Evolutionary conservation across 1,140 invertebrate genomes (phyloP).

Genomic region (Bombus balteatus): DNA sequence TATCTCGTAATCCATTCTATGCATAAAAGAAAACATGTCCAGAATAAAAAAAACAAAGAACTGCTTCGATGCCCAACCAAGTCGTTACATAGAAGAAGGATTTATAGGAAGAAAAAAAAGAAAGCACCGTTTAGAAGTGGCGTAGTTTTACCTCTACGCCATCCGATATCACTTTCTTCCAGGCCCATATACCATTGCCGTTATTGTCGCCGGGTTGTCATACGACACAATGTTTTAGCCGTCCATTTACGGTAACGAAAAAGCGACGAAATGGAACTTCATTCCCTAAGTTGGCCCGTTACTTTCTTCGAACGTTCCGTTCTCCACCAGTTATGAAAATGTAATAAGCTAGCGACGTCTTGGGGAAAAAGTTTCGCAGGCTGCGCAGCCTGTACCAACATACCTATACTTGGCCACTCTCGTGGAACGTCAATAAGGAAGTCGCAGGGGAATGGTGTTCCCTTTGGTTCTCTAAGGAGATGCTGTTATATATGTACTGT

Average conservation of each 20-base stretch:
- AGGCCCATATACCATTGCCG: neutral
- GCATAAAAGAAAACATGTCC: neutral
- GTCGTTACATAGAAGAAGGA: neutral
- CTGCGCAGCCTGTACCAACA: constrained; percentile 1
- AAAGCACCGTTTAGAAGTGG: neutral
- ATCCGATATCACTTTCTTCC: constrained; percentile 3
- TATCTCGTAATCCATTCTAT: neutral
- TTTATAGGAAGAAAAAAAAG: neutral
- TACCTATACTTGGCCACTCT: constrained; percentile 21
- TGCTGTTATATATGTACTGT: constrained; percentile 2
- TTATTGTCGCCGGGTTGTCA: constrained; percentile 19
- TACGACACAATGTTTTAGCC: constrained; percentile 22
- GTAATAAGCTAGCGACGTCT: constrained; percentile 42
- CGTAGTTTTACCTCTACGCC: neutral
- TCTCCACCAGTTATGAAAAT: constrained; percentile 46
- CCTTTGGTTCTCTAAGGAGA: neutral
- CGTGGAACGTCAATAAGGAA: constrained; percentile 34
- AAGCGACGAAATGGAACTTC: constrained; percentile 42
- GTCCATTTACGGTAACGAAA: constrained; percentile 39
- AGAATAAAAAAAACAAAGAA: neutral
- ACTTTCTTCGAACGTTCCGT: constrained; percentile 20
- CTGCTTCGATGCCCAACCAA: neutral
- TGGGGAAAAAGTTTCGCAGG: constrained; percentile 34
- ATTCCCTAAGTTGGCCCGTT: constrained; percentile 40
- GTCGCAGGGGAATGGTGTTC: neutral